A percentile compares a stretch with the other conserved stretches of the same genome.
These are phyloP conservation scores for Linurgus olivaceus DNA, from an alignment of 2,797 vertebrate species.

Conservation along the genomic window DNA sequence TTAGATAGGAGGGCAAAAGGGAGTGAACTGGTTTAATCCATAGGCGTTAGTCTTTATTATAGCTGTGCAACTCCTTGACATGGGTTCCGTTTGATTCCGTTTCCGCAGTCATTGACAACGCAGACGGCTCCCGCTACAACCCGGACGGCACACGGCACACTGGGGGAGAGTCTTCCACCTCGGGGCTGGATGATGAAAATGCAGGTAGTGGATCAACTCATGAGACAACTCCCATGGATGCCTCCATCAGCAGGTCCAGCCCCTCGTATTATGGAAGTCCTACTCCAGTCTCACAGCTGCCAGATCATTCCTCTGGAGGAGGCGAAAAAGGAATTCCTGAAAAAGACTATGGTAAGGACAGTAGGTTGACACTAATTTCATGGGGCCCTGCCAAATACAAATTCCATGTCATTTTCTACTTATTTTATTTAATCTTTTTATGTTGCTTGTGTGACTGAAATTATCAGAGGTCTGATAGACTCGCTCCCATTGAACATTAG, in stretches of 20 bases:
- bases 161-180: conserved; percentile 30
- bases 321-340: neutral
- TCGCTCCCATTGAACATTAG: neutral
- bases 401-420: neutral
- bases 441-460: neutral
- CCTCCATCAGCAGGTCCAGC: conserved; percentile 46
- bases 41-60: neutral
- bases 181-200: conserved; percentile 49
- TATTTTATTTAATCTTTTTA: neutral
- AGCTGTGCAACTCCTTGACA: neutral
- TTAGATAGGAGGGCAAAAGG: neutral
- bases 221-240: conserved; percentile 56
- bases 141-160: conserved; percentile 29
- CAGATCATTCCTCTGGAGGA: neutral
- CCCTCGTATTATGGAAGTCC: neutral
- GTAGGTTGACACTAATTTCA: neutral
- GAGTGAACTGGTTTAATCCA: neutral
- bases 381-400: neutral
- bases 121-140: conserved; percentile 67
- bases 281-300: neutral
- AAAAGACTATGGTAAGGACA: conserved; percentile 53
- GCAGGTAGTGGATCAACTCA: conserved; percentile 64
- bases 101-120: conserved; percentile 71
- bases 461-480: neutral
- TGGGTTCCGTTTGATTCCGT: neutral